Percentiles rank a stretch among this genome's conserved stretches.
Conservation (phyloP, 2,888 invertebrate genomes). For the Rhagonycha fulva region DNA sequence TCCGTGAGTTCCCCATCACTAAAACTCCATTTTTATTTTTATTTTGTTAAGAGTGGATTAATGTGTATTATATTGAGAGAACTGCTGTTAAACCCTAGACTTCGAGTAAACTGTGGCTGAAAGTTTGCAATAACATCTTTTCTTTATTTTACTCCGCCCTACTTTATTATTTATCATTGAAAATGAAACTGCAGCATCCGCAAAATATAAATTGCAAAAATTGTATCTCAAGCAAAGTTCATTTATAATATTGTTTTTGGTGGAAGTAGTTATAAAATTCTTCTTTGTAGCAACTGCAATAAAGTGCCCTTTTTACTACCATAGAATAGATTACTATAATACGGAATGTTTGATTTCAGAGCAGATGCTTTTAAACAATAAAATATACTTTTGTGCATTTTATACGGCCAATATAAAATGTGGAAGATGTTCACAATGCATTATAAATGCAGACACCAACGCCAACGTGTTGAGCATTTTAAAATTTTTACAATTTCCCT, state of each 20-base stretch:
- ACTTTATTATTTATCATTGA: not conserved
- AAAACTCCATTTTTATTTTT: not conserved
- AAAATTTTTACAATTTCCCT: not conserved
- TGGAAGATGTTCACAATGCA: not conserved
- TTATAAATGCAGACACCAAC: not conserved
- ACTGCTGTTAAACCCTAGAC: not conserved
- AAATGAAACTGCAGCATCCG: not conserved
- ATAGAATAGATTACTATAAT: not conserved
- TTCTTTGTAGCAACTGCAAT: not conserved
- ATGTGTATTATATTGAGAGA: not conserved
- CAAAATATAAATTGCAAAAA: not conserved
- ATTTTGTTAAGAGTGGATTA: not conserved
- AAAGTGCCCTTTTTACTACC: not conserved
- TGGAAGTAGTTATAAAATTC: not conserved
- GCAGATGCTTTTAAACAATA: not conserved
- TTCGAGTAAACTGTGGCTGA: too few relatives aligned
- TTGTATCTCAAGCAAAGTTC: not conserved
- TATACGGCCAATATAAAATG: not conserved
- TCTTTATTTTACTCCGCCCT: not conserved
- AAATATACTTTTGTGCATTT: not conserved
- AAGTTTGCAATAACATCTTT: not conserved
- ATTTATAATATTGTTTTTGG: not conserved
- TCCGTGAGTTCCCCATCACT: too few relatives aligned
- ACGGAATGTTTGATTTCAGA: not conserved
- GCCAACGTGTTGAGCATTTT: not conserved